Base-by-base conservation (phyloP, 2,797 vertebrate species). In the Amniataba percoides region DNA sequence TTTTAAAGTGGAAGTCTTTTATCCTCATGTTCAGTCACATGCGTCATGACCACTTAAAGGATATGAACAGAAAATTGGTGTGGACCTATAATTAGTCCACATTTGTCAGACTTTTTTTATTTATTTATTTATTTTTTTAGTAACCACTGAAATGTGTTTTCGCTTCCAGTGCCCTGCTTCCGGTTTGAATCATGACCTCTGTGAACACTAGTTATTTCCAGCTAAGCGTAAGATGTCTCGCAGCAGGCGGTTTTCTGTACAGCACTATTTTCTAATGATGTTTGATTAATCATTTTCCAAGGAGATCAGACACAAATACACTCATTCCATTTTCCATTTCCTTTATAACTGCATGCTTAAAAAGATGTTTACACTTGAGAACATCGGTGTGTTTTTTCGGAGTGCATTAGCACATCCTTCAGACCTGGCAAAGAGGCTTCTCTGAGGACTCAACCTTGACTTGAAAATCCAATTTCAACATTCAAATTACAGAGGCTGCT, bases 1-100 rank as follows among this genome's bases (percentile, higher is more conserved):
- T 68, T 42, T 53, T 79, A 4, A 36, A 71, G 51, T 69, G 42
- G 42, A 74, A 61, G 68, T 77, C 48, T 45, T 67, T 81, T 23
- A 53, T 77, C 14, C 63, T 64, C 7, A 15, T 58, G 40, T 52
- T 71, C 5, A 46, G 25, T 69, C 34, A 27, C 23, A 25, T 9
- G 16, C n/a, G 27, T 25, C 23, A 31, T 55, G 46, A 69, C 21
- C 15, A 23, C 11, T 58, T 42, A 31, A 67, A 67, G 56, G 31
- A 48, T 5, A 16, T 15, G 23, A 59, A 34, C 21, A 57, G 43
- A 46, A 5, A 59, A 68, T 31, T 39, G 7, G 21, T 27, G 14
- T 45, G 74, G 53, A 74, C 55, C 68, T 36, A 67, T 51, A 76
- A 68, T 75, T 73, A 64, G 9, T 12, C 40, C 8, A 25, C 1